A percentile compares a stretch with the other conserved stretches of the same genome.
These are phyloP conservation scores for Carassius auratus DNA, from an alignment of 2,113 vertebrate species.

Conservation along the genomic window DNA sequence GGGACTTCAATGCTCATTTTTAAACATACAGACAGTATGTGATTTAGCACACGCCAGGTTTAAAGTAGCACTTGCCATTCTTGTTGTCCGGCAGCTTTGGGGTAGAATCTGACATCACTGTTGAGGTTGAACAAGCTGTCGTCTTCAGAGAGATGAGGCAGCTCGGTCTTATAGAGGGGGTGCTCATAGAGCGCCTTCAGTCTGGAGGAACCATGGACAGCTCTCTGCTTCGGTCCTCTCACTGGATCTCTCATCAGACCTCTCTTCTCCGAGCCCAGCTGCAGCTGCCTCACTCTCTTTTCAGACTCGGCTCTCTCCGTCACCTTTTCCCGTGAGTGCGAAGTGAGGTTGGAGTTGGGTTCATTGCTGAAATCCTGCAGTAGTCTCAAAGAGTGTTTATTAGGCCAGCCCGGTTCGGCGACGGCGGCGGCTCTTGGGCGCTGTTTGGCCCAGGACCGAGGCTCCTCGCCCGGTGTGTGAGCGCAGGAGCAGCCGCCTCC, in stretches of 20 bases:
- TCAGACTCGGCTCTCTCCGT: slow-evolving; percentile 64
- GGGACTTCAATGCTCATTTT: background rate
- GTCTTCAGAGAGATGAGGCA: slow-evolving; percentile 80
- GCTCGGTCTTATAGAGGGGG: slow-evolving; percentile 79
- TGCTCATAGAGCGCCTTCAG: slow-evolving; percentile 84
- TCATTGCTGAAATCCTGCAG: slow-evolving; percentile 93
- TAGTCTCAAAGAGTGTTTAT: slow-evolving; percentile 89
- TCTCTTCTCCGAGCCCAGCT: slow-evolving; percentile 49
- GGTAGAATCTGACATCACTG: slow-evolving; percentile 88
- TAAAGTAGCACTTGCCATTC: slow-evolving; percentile 82
- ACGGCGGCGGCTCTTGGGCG: slow-evolving; percentile 60
- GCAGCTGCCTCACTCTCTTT: slow-evolving; percentile 53
- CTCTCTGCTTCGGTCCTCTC: background rate
- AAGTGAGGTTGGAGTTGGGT: slow-evolving; percentile 86
- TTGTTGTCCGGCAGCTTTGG: slow-evolving; percentile 81
- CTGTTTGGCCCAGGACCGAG: slow-evolving; percentile 73
- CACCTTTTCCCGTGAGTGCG: slow-evolving; percentile 84
- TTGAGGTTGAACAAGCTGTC: slow-evolving; percentile 93
- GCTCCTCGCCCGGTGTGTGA: slow-evolving; percentile 71
- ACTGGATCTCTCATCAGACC: slow-evolving; percentile 53
- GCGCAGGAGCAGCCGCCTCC: slow-evolving; percentile 79
- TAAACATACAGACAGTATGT: background rate
- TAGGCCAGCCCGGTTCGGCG: slow-evolving; percentile 83
- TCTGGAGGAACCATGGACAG: slow-evolving; percentile 64
- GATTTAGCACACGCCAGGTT: too few relatives aligned